Evolutionary conservation across 2,797 vertebrate species (phyloP).

Genomic region (Gouania willdenowi): DNA sequence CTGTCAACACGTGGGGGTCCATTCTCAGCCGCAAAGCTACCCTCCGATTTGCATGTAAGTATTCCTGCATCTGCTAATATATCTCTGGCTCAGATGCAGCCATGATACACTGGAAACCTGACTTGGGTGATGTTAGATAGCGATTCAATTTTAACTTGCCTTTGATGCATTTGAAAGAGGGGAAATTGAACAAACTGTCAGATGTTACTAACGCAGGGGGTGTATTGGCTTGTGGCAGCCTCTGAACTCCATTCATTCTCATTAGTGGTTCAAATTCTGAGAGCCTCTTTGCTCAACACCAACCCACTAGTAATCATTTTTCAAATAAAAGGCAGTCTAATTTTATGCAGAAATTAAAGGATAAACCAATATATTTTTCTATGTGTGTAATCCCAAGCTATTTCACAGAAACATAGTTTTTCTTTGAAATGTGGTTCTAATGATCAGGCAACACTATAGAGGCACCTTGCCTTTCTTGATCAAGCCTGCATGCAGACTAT

Average conservation of each 20-base stretch:
- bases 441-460: slow-evolving; percentile 28
- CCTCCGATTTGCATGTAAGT: slow-evolving; percentile 88
- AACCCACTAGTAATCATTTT: slow-evolving; percentile 60
- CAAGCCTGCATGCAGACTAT: slow-evolving; percentile 56
- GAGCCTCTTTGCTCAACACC: slow-evolving; percentile 38
- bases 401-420: no score
- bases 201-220: slow-evolving; percentile 58
- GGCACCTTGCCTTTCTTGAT: slow-evolving; percentile 49
- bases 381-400: slow-evolving; percentile 7
- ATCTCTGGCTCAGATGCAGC: slow-evolving; percentile 4
- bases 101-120: slow-evolving; percentile 15
- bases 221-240: slow-evolving; percentile 57
- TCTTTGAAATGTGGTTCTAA: slow-evolving; percentile 16
- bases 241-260: slow-evolving; percentile 72
- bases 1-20: slow-evolving; percentile 75
- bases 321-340: no score
- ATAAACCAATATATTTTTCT: slow-evolving; percentile 5
- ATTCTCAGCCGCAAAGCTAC: slow-evolving; percentile 80
- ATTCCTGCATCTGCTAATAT: slow-evolving; percentile 16
- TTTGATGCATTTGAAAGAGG: slow-evolving; percentile 52
- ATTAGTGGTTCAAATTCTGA: slow-evolving; percentile 67
- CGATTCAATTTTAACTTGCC: slow-evolving; percentile 46
- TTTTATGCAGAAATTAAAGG: no score
- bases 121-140: slow-evolving; percentile 20
- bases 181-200: slow-evolving; percentile 69